These are phyloP conservation scores for Scyliorhinus canicula DNA, from an alignment of 2,797 vertebrate species.

Conservation along the genomic window DNA sequence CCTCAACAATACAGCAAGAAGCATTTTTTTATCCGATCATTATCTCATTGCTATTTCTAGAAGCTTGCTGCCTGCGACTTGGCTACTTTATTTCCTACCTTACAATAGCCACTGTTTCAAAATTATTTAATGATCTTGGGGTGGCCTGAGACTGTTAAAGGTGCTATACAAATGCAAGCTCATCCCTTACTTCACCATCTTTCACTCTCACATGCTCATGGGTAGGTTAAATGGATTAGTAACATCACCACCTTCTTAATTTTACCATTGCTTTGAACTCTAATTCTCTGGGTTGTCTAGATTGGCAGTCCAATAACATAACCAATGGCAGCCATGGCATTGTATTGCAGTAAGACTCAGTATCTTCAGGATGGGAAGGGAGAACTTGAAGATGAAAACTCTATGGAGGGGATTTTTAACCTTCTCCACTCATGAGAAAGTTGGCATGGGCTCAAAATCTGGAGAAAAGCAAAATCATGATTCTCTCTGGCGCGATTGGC, in stretches of 20 bases:
- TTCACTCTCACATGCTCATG: neutral
- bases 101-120: neutral
- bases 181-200: neutral
- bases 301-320: neutral
- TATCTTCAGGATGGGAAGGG: too few species aligned
- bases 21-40: neutral
- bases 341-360: neutral
- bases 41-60: neutral
- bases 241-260: neutral
- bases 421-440: too few species aligned
- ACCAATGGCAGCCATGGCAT: neutral
- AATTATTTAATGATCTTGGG: neutral
- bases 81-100: neutral
- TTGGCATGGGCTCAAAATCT: too few species aligned
- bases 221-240: neutral
- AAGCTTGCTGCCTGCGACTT: neutral
- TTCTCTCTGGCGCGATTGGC: too few species aligned
- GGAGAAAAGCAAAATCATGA: too few species aligned
- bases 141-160: neutral
- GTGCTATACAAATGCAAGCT: neutral
- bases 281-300: too few species aligned
- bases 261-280: slow-evolving; percentile 17
- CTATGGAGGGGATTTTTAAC: too few species aligned
- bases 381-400: neutral
- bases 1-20: neutral